These are phyloP conservation scores for Aramus guarauna DNA, from an alignment of 2,113 vertebrate genomes.

Conservation along the genomic window DNA sequence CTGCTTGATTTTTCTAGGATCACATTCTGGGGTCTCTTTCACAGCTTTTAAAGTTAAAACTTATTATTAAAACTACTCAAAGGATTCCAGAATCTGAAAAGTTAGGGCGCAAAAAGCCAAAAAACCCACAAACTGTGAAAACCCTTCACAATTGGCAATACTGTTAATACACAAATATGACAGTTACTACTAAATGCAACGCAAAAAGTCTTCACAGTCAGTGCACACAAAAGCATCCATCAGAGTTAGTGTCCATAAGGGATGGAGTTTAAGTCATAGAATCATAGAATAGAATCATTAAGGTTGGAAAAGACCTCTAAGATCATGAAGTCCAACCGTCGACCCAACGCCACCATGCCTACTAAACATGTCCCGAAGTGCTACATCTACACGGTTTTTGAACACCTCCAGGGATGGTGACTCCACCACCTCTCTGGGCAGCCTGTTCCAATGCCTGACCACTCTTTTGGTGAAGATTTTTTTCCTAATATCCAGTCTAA, in stretches of 20 bases:
- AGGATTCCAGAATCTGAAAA: background rate
- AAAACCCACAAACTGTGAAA: background rate
- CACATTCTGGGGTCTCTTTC: background rate
- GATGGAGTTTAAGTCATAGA: background rate
- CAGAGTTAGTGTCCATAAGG: background rate
- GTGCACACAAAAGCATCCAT: background rate
- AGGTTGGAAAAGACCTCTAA: no score
- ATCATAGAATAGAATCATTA: no score
- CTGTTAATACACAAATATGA: background rate
- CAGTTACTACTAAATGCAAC: background rate
- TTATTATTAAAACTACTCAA: background rate
- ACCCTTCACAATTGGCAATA: background rate
- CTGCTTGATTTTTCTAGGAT: background rate
- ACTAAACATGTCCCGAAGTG: no score
- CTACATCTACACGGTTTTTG: no score
- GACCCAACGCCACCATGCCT: no score
- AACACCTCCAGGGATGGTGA: no score
- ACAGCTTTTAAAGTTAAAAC: background rate
- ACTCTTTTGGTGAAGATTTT: no score
- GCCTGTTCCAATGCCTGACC: no score
- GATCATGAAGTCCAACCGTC: no score
- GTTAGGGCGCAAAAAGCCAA: background rate
- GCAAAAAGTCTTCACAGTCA: background rate
- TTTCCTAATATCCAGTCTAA: no score
- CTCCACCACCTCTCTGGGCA: no score